These are phyloP conservation scores for Pristionchus pacificus DNA, from an alignment of 1,140 invertebrate species.

Conservation along the genomic window DNA sequence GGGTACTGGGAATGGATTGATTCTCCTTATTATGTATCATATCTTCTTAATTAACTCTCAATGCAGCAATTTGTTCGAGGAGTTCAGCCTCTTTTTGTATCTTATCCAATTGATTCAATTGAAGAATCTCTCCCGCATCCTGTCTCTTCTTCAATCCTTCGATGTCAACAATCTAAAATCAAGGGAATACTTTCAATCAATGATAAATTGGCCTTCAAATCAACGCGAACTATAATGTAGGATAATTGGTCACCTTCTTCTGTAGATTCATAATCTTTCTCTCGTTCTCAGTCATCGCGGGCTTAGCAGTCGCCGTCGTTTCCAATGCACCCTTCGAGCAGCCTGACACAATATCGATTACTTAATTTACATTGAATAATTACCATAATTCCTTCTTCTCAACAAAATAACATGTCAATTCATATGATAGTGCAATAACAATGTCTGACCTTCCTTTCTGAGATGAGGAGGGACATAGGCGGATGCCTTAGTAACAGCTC, in stretches of 20 bases:
- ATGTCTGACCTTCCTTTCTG: slow-evolving; percentile 31
- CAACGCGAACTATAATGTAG: no score
- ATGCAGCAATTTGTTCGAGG: slow-evolving; percentile 14
- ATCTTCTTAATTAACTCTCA: slow-evolving; percentile 15
- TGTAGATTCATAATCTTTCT: slow-evolving; percentile 42
- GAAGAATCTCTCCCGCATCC: slow-evolving; percentile 37
- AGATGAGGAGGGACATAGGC: slow-evolving; percentile 54
- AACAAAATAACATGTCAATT: slow-evolving; percentile 6
- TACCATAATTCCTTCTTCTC: not conserved
- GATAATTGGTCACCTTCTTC: slow-evolving; percentile 40
- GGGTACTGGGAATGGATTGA: no score
- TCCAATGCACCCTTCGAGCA: slow-evolving; percentile 9
- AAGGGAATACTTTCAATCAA: not conserved
- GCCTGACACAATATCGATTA: slow-evolving; percentile 2
- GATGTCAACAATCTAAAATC: slow-evolving; percentile 38
- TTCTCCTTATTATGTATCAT: no score
- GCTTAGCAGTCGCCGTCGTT: slow-evolving; percentile 16
- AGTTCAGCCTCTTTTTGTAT: slow-evolving; percentile 37
- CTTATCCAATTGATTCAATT: slow-evolving; percentile 52
- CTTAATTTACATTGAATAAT: not conserved
- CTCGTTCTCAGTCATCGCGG: slow-evolving; percentile 38
- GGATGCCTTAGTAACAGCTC: slow-evolving; percentile 36
- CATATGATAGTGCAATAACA: not conserved
- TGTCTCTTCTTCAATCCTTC: slow-evolving; percentile 36
- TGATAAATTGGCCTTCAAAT: not conserved